Conservation (phyloP, 2,113 vertebrate genomes). For the Cathartes aura region DNA sequence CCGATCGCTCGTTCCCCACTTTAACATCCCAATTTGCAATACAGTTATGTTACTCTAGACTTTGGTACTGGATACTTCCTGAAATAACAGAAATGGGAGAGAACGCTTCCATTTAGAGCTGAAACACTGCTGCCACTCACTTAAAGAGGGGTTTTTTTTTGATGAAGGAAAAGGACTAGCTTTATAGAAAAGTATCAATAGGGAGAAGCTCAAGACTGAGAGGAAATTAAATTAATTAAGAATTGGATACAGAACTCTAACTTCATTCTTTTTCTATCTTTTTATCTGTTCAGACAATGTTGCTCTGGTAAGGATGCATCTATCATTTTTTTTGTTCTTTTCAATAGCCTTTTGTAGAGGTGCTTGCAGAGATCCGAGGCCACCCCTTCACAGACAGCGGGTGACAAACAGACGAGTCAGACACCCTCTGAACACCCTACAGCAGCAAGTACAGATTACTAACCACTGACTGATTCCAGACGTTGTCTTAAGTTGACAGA, state of each 20-base stretch:
- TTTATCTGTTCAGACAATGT: not conserved
- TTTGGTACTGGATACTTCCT: not conserved
- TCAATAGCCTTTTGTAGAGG: not conserved
- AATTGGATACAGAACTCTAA: not conserved
- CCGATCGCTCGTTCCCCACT: not conserved
- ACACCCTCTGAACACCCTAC: not conserved
- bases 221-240: not conserved
- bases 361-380: not conserved
- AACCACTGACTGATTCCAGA: not conserved
- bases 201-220: not conserved
- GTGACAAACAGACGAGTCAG: not conserved
- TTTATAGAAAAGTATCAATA: not conserved
- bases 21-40: not conserved
- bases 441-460: not conserved
- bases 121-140: not conserved
- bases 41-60: not conserved
- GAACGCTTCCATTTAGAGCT: not conserved
- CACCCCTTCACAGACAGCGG: not conserved
- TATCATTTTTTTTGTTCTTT: not conserved
- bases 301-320: not conserved
- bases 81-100: not conserved
- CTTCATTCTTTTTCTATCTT: not conserved
- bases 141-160: not conserved
- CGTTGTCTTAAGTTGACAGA: not conserved
- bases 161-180: not conserved